Evolutionary conservation across 2,797 vertebrate species (phyloP), one percentile per base, ranked within the genome.

Genomic region (Sitta carolinensis): DNA sequence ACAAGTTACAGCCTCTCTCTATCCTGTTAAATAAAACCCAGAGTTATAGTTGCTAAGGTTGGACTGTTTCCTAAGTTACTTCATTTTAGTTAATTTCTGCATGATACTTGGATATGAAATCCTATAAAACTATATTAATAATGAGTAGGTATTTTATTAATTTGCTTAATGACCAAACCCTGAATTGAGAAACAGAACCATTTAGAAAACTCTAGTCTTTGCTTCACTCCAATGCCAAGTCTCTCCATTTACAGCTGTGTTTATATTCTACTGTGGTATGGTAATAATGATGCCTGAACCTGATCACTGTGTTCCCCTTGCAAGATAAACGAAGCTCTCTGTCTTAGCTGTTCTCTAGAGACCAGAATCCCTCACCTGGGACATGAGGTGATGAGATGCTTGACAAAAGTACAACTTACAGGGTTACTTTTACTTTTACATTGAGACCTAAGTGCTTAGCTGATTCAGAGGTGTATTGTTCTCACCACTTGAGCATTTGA

Each of bases 31-130:
- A 87, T 82, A 93, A 93, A 84, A 63, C 27, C 29, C 51, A 43
- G 5, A 38, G 9, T 69, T 91, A 58, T 8, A 80, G 45, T 54
- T 68, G 14, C 23, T 70, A 58, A 58, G 14, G 52, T 50, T 91
- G 50, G 32, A 91, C 23, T 69, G 75, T 54, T 77, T 89, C 73
- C 62, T 67, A 84, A 84, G 30, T 93, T 69, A 75, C 38, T 64
- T 85, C 55, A 84, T 72, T 93, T 78, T 79, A 90, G 19, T 73
- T 90, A 91, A 86, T 91, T 87, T 93, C 76, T 69, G 4, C 7
- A 7, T 58, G 80, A 43, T 36, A 43, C 14, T 54, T 62, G 40
- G 29, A 63, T 64, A 88, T 47, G 67, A 89, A 93, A 40, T 45
- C 13, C 23, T 81, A 62, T 72, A 75, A 85, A 93, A 86, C 29